These are phyloP conservation scores for Acanthosepion lycidas DNA, from an alignment of 2,888 invertebrate genomes.

Conservation along the genomic window DNA sequence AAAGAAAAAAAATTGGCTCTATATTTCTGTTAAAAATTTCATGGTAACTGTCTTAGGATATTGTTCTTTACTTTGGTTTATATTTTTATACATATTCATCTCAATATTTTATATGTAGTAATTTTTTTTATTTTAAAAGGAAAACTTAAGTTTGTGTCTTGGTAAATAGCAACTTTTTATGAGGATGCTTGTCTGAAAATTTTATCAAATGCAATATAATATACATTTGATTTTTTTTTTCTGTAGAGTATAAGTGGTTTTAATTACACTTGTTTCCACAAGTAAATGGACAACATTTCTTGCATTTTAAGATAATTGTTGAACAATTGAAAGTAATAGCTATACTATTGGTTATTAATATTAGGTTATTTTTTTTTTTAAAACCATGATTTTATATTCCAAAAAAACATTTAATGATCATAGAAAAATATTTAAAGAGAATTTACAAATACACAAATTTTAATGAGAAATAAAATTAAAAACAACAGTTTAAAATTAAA, in stretches of 20 bases:
- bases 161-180: background rate
- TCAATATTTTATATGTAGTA: background rate
- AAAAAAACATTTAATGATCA: background rate
- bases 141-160: background rate
- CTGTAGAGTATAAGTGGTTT: too few relatives aligned
- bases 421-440: background rate
- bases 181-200: background rate
- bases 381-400: background rate
- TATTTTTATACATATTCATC: constrained; percentile 12
- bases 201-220: background rate
- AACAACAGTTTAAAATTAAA: too few relatives aligned
- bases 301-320: background rate
- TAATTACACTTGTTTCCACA: background rate
- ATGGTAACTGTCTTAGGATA: background rate
- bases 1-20: background rate
- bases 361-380: background rate
- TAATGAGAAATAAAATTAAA: too few relatives aligned
- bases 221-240: background rate
- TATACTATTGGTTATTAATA: background rate
- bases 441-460: too few relatives aligned
- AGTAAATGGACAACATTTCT: background rate
- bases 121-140: background rate
- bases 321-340: background rate
- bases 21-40: constrained; percentile 17
- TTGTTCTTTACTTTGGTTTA: background rate